These are phyloP conservation scores for Thymelicus acteon DNA, from an alignment of 2,888 invertebrate species.

Conservation along the genomic window DNA sequence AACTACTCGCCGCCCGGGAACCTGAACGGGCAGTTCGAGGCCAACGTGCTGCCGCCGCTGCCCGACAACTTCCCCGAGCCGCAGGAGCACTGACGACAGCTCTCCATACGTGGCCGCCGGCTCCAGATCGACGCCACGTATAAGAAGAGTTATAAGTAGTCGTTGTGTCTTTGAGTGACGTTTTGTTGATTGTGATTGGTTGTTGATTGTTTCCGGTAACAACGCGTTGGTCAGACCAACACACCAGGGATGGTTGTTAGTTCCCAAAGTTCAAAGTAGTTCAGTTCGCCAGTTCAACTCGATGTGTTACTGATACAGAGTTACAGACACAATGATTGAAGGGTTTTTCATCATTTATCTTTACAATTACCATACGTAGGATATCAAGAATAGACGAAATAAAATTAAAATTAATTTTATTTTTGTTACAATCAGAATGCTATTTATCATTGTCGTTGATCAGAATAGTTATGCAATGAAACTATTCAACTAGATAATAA, in stretches of 20 bases:
- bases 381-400: background rate
- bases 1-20: conserved; percentile 94
- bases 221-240: background rate
- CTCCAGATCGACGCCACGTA: conserved; percentile 72
- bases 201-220: background rate
- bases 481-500: too few species aligned
- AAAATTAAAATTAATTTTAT: background rate
- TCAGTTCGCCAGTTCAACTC: too few species aligned
- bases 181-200: conserved; percentile 18
- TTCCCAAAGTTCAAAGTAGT: too few species aligned
- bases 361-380: background rate
- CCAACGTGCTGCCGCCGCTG: conserved; percentile 90
- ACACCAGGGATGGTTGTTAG: background rate
- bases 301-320: background rate
- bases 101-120: conserved; percentile 76
- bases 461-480: too few species aligned
- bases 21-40: conserved; percentile 88
- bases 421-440: too few species aligned
- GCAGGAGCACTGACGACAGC: conserved; percentile 72
- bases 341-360: too few species aligned
- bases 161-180: conserved; percentile 38
- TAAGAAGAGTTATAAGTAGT: conserved; percentile 44
- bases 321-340: background rate
- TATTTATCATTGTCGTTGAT: too few species aligned
- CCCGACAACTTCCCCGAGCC: conserved; percentile 84